Percentiles rank a stretch among this genome's conserved stretches.
Evolutionary conservation across 2,113 vertebrate species (phyloP).

Genomic region (Xiphophorus maculatus): DNA sequence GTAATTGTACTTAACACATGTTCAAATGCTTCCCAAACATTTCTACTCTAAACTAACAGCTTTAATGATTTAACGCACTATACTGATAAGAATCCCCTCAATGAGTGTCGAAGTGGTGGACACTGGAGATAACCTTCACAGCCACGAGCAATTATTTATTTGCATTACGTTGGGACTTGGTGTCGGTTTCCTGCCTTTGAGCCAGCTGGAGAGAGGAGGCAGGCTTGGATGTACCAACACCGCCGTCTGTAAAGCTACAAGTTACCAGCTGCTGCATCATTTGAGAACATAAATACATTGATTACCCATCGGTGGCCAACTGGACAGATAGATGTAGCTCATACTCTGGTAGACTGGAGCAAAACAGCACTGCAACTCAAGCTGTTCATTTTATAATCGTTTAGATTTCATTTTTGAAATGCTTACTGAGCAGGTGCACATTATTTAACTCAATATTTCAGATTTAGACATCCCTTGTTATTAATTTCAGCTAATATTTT

Average conservation of each 20-base stretch:
- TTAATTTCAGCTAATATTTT: not conserved
- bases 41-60: not conserved
- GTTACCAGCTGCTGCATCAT: slow-evolving; percentile 23
- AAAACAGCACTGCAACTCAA: not conserved
- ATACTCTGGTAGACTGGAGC: not conserved
- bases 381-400: not conserved
- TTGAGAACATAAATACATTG: slow-evolving; percentile 12
- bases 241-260: not conserved
- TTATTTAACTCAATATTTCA: not conserved
- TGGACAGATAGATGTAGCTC: not conserved
- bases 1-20: too few relatives aligned
- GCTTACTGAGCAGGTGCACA: not conserved
- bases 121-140: slow-evolving; percentile 9
- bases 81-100: not conserved
- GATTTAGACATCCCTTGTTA: not conserved
- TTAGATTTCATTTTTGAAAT: not conserved
- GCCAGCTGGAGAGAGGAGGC: slow-evolving; percentile 8
- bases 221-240: not conserved
- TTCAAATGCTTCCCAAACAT: not conserved
- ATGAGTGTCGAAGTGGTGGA: not conserved
- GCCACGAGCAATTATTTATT: slow-evolving; percentile 8
- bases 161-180: not conserved
- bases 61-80: slow-evolving; percentile 4
- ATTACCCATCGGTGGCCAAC: slow-evolving; percentile 3
- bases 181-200: slow-evolving; percentile 3